phyloP scores from a whole-genome alignment of 2,888 invertebrate species.

The Drosophila recens region DNA sequence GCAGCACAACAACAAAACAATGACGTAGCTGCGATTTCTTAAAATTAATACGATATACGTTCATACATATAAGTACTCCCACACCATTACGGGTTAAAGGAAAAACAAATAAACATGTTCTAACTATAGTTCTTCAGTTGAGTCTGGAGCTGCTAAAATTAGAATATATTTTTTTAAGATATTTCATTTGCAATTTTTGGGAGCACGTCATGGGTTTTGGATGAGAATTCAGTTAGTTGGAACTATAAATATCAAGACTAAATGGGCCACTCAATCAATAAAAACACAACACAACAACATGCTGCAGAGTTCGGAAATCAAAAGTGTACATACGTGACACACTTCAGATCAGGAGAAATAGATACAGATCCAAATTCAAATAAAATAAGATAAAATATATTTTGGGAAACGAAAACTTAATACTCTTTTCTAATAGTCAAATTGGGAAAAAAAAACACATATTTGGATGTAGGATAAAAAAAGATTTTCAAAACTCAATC shows the following conservation, averaged over 20 bases:
- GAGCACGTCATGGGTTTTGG: conserved; percentile 48
- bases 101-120: conserved; percentile 56
- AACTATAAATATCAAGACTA: conserved; percentile 64
- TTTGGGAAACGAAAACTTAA: neutral
- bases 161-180: conserved; percentile 33
- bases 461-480: too few relatives aligned
- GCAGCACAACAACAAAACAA: conserved; percentile 48
- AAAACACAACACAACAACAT: conserved; percentile 48
- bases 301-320: conserved; percentile 23
- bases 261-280: conserved; percentile 79
- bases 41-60: conserved; percentile 32
- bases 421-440: neutral
- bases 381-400: neutral
- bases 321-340: conserved; percentile 70
- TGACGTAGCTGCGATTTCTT: conserved; percentile 44
- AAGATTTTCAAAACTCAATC: too few relatives aligned
- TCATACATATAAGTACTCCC: conserved; percentile 33
- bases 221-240: conserved; percentile 26
- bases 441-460: too few relatives aligned
- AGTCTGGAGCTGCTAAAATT: conserved; percentile 51
- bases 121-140: conserved; percentile 49
- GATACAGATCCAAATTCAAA: conserved; percentile 7
- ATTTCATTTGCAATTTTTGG: conserved; percentile 50
- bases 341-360: conserved; percentile 46
- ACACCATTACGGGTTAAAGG: conserved; percentile 35